Evolutionary conservation across 1,140 invertebrate genomes (phyloP).

Genomic region (Drosophila sucinea): DNA sequence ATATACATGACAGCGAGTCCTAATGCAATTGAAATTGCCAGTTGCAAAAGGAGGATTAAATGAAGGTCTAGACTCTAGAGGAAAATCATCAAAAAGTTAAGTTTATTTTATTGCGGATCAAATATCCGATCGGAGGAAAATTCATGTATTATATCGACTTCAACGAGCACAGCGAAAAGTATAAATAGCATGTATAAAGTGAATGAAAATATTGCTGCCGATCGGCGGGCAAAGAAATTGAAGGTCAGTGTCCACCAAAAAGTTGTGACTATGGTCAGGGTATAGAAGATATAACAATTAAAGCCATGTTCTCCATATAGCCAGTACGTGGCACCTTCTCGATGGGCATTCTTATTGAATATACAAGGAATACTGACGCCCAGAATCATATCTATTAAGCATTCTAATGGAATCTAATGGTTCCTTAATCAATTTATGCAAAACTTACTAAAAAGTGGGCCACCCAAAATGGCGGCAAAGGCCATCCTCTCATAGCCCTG

Average conservation of each 20-base stretch:
- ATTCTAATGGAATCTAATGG: no score
- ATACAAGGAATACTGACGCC: conserved; percentile 25
- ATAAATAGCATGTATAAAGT: conserved; percentile 29
- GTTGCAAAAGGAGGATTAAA: background rate
- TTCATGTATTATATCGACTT: conserved; percentile 12
- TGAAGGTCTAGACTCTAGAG: background rate
- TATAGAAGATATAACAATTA: conserved; percentile 51
- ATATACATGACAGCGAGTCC: conserved; percentile 1
- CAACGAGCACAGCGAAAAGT: conserved; percentile 19
- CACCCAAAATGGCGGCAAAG: conserved; percentile 48
- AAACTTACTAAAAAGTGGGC: conserved; percentile 52
- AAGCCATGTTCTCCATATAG: conserved; percentile 37
- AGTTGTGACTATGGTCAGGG: conserved; percentile 22
- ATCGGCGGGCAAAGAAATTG: conserved; percentile 51
- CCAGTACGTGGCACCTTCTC: background rate
- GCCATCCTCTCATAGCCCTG: conserved; percentile 66
- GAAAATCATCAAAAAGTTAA: background rate
- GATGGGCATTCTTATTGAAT: background rate
- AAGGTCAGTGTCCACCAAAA: conserved; percentile 43
- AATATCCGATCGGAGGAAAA: background rate
- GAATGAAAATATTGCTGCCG: conserved; percentile 37
- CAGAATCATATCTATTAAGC: conserved; percentile 34
- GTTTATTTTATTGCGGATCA: background rate
- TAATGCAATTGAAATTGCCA: conserved; percentile 12
- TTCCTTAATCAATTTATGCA: background rate